phyloP scores from a whole-genome alignment of 2,888 invertebrate species.

The Zonitis immaculata region DNA sequence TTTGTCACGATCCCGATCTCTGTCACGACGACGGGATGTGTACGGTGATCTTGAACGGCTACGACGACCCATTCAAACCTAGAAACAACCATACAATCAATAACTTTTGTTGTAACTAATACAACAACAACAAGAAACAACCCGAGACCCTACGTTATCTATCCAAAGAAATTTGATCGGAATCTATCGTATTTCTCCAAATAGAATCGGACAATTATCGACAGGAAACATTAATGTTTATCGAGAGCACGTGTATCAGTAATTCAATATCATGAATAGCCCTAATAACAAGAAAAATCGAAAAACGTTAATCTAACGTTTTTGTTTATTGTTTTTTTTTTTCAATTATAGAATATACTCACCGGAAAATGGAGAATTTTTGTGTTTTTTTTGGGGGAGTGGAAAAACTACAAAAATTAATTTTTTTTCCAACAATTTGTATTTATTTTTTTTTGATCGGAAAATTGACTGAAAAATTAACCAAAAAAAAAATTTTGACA shows the following conservation, averaged over 20 bases:
- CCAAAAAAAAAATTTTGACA: constrained; percentile 27
- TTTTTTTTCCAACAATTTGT: constrained; percentile 10
- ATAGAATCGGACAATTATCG: background rate
- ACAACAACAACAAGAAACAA: constrained; percentile 8
- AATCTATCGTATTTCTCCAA: background rate
- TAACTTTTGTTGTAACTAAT: too few relatives aligned
- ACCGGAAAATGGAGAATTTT: background rate
- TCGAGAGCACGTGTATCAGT: background rate
- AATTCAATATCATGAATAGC: background rate
- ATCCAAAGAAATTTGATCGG: background rate
- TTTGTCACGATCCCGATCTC: constrained; percentile 51
- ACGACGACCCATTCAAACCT: constrained; percentile 52
- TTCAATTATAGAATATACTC: background rate
- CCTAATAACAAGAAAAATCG: background rate
- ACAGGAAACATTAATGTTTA: background rate
- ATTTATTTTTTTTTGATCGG: constrained; percentile 13
- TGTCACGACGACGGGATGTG: constrained; percentile 51
- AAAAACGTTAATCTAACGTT: background rate
- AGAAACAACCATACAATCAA: too few relatives aligned
- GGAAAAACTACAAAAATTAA: constrained; percentile 8
- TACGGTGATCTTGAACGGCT: constrained; percentile 51
- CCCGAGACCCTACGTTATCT: background rate
- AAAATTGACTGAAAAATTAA: constrained; percentile 10
- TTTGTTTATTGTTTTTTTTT: background rate
- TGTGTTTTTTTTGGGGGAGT: background rate